Conservation (phyloP, 2,113 vertebrate genomes). For the Thamnaconus septentrionalis region DNA sequence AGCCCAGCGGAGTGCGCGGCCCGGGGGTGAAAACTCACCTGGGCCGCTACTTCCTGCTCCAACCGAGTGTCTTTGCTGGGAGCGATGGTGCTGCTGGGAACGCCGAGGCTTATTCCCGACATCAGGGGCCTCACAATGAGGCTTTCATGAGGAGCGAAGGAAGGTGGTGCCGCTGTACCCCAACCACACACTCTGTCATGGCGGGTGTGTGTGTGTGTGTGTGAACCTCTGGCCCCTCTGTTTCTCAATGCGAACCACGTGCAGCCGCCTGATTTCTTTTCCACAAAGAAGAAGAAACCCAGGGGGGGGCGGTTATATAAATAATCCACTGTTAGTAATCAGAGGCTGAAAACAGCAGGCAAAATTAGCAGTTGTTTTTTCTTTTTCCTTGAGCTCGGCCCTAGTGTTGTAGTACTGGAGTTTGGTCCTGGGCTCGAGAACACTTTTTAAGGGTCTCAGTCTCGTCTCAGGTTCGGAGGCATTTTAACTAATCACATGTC, state of each 20-base stretch:
- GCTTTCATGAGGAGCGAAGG: conserved; percentile 60
- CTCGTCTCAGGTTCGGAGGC: too few relatives aligned
- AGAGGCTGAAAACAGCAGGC: conserved; percentile 42
- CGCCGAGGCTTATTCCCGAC: conserved; percentile 15
- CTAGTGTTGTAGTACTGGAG: too few relatives aligned
- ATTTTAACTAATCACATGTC: too few relatives aligned
- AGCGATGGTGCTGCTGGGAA: too few relatives aligned
- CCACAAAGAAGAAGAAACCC: conserved; percentile 47
- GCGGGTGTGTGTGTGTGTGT: conserved; percentile 1
- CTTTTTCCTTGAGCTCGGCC: background rate
- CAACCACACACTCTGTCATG: conserved; percentile 64
- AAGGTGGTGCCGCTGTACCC: conserved; percentile 47
- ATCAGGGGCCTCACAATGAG: conserved; percentile 55
- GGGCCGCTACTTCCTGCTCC: conserved; percentile 8
- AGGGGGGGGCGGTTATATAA: conserved; percentile 8
- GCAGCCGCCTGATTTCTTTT: conserved; percentile 65
- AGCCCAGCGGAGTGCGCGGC: conserved; percentile 17
- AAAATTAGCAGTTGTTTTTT: conserved; percentile 15
- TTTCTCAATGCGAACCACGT: conserved; percentile 67
- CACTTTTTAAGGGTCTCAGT: too few relatives aligned
- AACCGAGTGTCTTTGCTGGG: conserved; percentile 6
- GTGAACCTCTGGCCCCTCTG: conserved; percentile 53
- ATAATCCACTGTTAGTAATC: conserved; percentile 42
- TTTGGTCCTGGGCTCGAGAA: too few relatives aligned
- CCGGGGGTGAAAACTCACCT: conserved; percentile 35